These are phyloP conservation scores for Mus caroli DNA, from an alignment of 2,797 vertebrate genomes.

Conservation along the genomic window DNA sequence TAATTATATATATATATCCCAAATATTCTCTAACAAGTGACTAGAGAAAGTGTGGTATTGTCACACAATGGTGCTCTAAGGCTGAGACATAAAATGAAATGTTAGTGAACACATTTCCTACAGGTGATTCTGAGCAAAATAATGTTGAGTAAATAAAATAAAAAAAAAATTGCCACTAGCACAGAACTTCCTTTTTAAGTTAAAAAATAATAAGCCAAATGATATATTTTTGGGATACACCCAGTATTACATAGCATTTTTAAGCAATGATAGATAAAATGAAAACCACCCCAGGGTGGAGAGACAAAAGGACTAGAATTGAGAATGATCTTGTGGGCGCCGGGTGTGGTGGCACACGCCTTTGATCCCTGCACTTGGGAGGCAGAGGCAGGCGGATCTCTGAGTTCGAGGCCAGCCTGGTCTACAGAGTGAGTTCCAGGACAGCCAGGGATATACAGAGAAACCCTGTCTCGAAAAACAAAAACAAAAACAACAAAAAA, in stretches of 20 bases:
- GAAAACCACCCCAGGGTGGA: slow-evolving; percentile 9
- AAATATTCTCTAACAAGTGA: background rate
- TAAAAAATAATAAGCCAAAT: slow-evolving; percentile 62
- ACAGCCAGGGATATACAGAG: too few species aligned
- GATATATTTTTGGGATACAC: background rate
- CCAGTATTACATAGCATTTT: slow-evolving; percentile 56
- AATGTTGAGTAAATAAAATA: slow-evolving; percentile 49
- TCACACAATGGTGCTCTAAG: background rate
- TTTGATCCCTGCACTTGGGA: too few species aligned
- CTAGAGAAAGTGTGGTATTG: background rate
- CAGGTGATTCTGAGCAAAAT: slow-evolving; percentile 48
- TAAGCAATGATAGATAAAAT: slow-evolving; percentile 17
- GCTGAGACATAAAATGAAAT: slow-evolving; percentile 32
- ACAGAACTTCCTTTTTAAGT: slow-evolving; percentile 1
- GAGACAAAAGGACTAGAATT: background rate
- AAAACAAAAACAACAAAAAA: too few species aligned
- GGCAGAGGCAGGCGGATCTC: too few species aligned
- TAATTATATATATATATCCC: too few species aligned
- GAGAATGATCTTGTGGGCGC: background rate
- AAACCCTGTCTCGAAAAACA: too few species aligned
- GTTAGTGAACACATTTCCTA: background rate
- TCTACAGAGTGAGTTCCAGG: too few species aligned
- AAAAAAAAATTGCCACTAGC: slow-evolving; percentile 50
- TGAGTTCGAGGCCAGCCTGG: too few species aligned
- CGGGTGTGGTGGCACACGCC: too few species aligned